These are phyloP conservation scores for Melanotus villosus DNA, from an alignment of 2,888 invertebrate genomes.

Conservation along the genomic window DNA sequence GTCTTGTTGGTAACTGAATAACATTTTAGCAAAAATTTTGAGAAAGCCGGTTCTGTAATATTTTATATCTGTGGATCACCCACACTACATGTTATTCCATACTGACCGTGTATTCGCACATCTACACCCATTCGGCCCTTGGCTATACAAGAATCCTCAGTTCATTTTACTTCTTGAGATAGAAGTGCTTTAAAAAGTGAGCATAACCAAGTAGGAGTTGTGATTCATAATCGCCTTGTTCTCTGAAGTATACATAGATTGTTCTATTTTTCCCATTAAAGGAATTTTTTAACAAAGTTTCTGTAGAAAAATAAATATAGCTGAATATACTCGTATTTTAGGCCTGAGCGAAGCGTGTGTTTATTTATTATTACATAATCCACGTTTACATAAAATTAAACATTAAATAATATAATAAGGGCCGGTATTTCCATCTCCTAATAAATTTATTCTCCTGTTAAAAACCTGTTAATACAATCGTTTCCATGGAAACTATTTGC, in stretches of 20 bases:
- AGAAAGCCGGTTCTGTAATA: constrained; percentile 18
- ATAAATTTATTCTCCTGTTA: too few relatives aligned
- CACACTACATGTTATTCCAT: constrained; percentile 47
- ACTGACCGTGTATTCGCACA: constrained; percentile 50
- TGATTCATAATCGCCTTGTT: constrained; percentile 11
- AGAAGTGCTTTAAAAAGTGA: constrained; percentile 31
- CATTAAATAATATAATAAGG: too few relatives aligned
- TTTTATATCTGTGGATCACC: constrained; percentile 43
- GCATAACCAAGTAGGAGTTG: not conserved
- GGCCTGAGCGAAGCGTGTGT: too few relatives aligned
- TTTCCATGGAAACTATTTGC: too few relatives aligned
- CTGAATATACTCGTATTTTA: too few relatives aligned
- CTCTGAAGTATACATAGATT: not conserved
- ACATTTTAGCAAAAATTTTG: too few relatives aligned
- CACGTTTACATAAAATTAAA: too few relatives aligned
- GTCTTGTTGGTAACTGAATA: too few relatives aligned
- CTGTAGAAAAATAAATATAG: too few relatives aligned
- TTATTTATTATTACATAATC: too few relatives aligned
- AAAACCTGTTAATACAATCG: too few relatives aligned
- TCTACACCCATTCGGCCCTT: constrained; percentile 61
- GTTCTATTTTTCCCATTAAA: not conserved
- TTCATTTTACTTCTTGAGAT: constrained; percentile 44
- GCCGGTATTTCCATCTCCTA: too few relatives aligned
- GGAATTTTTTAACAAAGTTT: not conserved
- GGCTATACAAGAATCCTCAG: constrained; percentile 57